phyloP scores from a whole-genome alignment of 2,797 vertebrate species.

The Phoeniculus purpureus region DNA sequence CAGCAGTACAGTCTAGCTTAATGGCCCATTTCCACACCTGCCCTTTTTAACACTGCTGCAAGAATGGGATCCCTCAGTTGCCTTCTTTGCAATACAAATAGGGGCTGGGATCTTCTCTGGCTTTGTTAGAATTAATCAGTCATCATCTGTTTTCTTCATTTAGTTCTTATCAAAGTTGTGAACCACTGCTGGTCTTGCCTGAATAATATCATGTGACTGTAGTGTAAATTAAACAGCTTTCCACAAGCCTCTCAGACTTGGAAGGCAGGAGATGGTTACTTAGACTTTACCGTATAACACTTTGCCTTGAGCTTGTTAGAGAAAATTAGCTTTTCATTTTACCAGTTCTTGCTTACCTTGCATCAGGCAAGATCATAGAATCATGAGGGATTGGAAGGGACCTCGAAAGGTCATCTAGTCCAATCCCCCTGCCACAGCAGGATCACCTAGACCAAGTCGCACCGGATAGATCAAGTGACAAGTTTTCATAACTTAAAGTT shows the following conservation, averaged over 20 bases:
- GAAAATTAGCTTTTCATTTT: background rate
- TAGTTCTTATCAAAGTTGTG: background rate
- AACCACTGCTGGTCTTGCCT: background rate
- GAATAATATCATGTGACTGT: background rate
- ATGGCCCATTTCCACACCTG: background rate
- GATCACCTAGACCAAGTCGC: no score
- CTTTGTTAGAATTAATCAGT: background rate
- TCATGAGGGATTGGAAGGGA: no score
- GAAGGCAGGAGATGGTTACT: background rate
- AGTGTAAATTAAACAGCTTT: background rate
- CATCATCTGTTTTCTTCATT: background rate
- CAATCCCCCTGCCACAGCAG: no score
- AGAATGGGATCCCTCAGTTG: background rate
- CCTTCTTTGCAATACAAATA: background rate
- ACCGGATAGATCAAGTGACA: no score
- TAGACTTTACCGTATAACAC: background rate
- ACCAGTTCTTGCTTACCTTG: background rate
- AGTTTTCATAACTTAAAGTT: background rate
- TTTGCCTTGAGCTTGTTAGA: background rate
- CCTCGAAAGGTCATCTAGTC: no score
- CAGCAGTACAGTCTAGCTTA: background rate
- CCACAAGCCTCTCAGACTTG: background rate
- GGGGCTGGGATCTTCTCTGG: rapidly evolving
- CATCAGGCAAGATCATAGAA: background rate
- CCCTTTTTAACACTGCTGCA: background rate